Conservation (phyloP, 2,888 invertebrate genomes). For the Agrotis ipsilon region DNA sequence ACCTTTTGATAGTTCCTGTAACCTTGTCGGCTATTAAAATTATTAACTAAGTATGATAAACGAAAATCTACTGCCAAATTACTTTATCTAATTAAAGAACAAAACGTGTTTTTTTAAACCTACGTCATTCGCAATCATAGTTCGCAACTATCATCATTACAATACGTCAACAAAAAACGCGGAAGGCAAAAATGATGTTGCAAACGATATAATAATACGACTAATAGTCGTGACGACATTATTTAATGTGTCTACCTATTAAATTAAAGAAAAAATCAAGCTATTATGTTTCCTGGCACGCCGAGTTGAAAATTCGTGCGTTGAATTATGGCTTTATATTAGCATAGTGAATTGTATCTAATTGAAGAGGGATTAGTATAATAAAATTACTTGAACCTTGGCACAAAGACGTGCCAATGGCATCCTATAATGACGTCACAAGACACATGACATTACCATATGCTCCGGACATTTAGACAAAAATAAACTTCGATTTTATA, state of each 20-base stretch:
- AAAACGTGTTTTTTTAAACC: not conserved
- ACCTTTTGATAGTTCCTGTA: slow-evolving; percentile 48
- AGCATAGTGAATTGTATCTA: slow-evolving; percentile 31
- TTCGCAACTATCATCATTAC: not conserved
- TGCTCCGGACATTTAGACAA: slow-evolving; percentile 15
- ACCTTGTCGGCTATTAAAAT: slow-evolving; percentile 21
- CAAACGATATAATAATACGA: not conserved
- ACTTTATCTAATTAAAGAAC: not conserved
- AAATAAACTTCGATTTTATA: slow-evolving; percentile 35
- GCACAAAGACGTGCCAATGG: slow-evolving; percentile 55
- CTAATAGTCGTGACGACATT: not conserved
- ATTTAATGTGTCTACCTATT: slow-evolving; percentile 4
- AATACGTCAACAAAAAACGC: not conserved
- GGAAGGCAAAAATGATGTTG: slow-evolving; percentile 17
- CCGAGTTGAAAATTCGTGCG: slow-evolving; percentile 27
- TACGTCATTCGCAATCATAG: too few species aligned
- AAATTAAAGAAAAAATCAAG: slow-evolving; percentile 12
- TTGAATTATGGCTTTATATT: slow-evolving; percentile 31
- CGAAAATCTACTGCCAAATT: slow-evolving; percentile 14
- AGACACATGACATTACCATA: slow-evolving; percentile 39
- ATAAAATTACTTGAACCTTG: slow-evolving; percentile 45
- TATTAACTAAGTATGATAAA: slow-evolving; percentile 16
- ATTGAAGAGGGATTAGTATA: slow-evolving; percentile 30
- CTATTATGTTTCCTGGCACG: slow-evolving; percentile 22
- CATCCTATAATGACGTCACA: slow-evolving; percentile 33